Percentiles rank a stretch among this genome's conserved stretches.
Evolutionary conservation across 2,888 invertebrate species (phyloP).

Genomic region (Drosophila meridionalis): DNA sequence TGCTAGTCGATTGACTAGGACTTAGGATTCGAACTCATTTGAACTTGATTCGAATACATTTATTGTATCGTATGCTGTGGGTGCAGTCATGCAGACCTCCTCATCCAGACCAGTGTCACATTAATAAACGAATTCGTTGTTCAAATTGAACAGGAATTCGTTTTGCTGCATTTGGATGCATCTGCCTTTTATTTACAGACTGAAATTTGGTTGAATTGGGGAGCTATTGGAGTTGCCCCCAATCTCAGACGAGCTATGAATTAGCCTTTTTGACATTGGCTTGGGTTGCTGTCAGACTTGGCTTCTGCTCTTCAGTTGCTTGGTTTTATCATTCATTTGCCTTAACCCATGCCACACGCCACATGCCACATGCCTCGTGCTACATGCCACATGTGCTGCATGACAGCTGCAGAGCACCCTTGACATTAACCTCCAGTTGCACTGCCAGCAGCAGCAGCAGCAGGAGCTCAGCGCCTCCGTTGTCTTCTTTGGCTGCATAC

Average conservation of each 20-base stretch:
- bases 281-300: neutral
- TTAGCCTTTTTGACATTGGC: neutral
- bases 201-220: neutral
- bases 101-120: no score
- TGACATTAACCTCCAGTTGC: conserved; percentile 29
- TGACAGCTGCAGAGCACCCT: conserved; percentile 17
- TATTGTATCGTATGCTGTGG: no score
- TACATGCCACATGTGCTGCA: neutral
- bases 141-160: neutral
- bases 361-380: neutral
- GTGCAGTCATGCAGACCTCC: no score
- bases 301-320: neutral
- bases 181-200: no score
- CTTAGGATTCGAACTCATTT: no score
- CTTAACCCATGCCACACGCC: neutral
- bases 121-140: neutral
- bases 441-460: neutral
- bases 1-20: no score
- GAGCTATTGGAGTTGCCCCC: neutral
- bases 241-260: neutral
- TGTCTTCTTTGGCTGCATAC: neutral
- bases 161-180: no score
- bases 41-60: no score
- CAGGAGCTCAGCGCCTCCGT: neutral
- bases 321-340: conserved; percentile 28